phyloP scores from a whole-genome alignment of 2,113 vertebrate genomes.

The Jaculus jaculus region DNA sequence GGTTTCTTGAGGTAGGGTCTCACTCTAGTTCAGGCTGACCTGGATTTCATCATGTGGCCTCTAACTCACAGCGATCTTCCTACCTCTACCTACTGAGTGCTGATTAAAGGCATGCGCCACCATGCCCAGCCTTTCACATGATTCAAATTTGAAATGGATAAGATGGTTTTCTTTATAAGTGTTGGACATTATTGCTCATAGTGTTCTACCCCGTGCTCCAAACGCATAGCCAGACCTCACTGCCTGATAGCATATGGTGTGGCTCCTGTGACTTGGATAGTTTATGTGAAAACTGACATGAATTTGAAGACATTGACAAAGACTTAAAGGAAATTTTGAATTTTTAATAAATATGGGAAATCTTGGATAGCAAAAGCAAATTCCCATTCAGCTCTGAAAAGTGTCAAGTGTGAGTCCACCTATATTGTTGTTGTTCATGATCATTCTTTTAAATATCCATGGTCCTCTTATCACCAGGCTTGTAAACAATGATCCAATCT shows the following conservation, averaged over 20 bases:
- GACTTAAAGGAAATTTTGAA: not conserved
- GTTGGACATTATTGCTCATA: not conserved
- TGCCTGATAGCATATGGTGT: not conserved
- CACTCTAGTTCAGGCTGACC: too few species aligned
- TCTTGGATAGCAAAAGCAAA: not conserved
- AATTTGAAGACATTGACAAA: not conserved
- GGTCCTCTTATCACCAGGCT: not conserved
- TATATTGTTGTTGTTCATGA: not conserved
- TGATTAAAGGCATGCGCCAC: too few species aligned
- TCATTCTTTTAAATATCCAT: not conserved
- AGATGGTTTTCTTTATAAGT: not conserved
- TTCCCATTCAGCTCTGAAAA: not conserved
- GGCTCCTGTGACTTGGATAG: not conserved
- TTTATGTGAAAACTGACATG: not conserved
- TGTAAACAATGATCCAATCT: not conserved
- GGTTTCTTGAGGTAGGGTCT: too few species aligned
- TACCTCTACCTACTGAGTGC: too few species aligned
- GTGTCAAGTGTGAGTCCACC: not conserved
- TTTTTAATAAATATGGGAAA: not conserved
- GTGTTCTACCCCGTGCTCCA: not conserved
- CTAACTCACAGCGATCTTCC: too few species aligned
- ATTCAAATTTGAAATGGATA: not conserved
- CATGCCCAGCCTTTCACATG: too few species aligned
- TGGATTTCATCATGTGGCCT: too few species aligned
- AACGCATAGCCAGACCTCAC: not conserved